phyloP scores from a whole-genome alignment of 1,140 invertebrate genomes.

The Neodiprion pinetum region DNA sequence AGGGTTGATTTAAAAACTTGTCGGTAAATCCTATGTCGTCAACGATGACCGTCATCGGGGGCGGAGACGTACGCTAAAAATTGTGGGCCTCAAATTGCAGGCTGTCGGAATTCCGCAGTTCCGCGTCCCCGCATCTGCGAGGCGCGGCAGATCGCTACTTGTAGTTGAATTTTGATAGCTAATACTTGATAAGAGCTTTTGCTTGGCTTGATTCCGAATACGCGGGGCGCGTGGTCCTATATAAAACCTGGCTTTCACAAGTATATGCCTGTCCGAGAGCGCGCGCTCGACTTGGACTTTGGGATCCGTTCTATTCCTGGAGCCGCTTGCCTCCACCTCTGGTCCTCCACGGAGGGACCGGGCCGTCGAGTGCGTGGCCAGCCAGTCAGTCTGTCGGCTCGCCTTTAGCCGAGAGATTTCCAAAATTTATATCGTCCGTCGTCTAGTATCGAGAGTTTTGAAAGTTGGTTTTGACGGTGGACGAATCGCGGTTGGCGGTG shows the following conservation, averaged over 20 bases:
- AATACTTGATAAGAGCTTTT: background rate
- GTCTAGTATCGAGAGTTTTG: background rate
- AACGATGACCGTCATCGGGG: too few relatives aligned
- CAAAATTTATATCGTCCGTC: background rate
- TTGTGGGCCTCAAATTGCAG: too few relatives aligned
- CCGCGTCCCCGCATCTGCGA: too few relatives aligned
- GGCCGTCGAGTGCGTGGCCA: slow-evolving; percentile 36
- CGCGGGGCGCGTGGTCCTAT: slow-evolving; percentile 2
- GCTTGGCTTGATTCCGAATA: background rate
- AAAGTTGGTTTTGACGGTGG: background rate
- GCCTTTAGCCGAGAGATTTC: slow-evolving; percentile 3
- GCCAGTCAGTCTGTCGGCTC: background rate
- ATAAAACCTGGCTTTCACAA: slow-evolving; percentile 4
- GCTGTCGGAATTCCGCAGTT: too few relatives aligned
- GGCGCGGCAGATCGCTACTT: too few relatives aligned
- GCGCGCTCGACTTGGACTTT: slow-evolving; percentile 26
- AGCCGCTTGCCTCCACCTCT: slow-evolving; percentile 54
- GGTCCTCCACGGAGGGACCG: slow-evolving; percentile 41
- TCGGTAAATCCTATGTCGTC: too few relatives aligned
- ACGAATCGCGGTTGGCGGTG: background rate
- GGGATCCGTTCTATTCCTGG: slow-evolving; percentile 60
- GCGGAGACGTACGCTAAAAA: too few relatives aligned
- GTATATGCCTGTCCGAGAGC: background rate
- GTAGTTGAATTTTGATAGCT: too few relatives aligned
- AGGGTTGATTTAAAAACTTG: too few relatives aligned